Base-by-base conservation (phyloP, 2,797 vertebrate species). In the Diplodus puntazzo region DNA sequence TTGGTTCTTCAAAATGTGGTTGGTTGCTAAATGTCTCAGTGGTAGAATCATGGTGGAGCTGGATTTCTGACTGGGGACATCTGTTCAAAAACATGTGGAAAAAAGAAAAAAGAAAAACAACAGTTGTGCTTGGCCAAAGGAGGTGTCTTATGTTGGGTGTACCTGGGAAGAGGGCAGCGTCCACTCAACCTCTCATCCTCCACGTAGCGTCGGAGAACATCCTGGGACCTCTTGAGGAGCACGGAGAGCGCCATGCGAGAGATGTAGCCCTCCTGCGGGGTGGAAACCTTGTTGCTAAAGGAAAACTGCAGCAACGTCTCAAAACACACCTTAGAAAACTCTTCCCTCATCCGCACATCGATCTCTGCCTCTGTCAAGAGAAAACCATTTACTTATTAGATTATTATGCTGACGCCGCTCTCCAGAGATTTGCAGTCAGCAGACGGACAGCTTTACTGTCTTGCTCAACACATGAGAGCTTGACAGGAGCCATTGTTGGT, bases 181-280 rank as follows among this genome's bases (percentile, higher is more conserved):
- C 98, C 98, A 57, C 98, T 99, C 86, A 99, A 79, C 75, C 97
- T 92, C 93, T 99, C 98, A 10, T 99, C 97, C 81, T 99, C 98
- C 80, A 99, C 97, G 48, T 98, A 99, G 79, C 97, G 96, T 42
- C 95, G 95, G 4, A 99, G 93, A 14, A 99, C 97, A 50, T 99
- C 98, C 92, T 99, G 98, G 49, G 98, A 98, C 75, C 98, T 93
- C 91, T 98, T 97, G 82, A 99, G 94, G 64, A 99, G 97, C 84
- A 99, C 98, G 0, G 98, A 97, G 52, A 99, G 98, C 0, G 98
- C 98, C 98, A 99, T 98, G 68, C 98, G 96, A 20, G 98, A 99
- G 93, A 99, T 99, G 92, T 98, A 99, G 77, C 98, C 98, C 95
- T 99, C 98, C 92, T 99, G 98, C n/a, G 98, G 98, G n/a, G 97